Percentiles rank a stretch among this genome's conserved stretches.
Evolutionary conservation across 2,113 vertebrate species (phyloP).

Genomic region (Poeciliopsis turrubarensis): DNA sequence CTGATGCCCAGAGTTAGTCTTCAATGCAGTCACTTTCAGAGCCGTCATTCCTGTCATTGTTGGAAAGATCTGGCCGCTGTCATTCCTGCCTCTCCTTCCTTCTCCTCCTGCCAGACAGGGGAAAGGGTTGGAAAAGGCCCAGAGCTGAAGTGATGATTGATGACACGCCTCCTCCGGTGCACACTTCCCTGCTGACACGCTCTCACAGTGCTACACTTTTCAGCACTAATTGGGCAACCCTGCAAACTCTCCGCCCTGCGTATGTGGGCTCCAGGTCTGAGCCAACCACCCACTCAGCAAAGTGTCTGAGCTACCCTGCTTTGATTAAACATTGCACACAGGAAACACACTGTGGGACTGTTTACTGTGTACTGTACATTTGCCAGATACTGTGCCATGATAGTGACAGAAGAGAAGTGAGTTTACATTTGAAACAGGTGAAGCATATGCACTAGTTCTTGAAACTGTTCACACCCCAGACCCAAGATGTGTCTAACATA

Average conservation of each 20-base stretch:
- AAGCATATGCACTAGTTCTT: conserved; percentile 14
- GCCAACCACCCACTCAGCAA: conserved; percentile 68
- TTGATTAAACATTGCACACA: conserved; percentile 55
- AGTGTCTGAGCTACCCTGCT: conserved; percentile 45
- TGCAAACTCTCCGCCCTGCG: conserved; percentile 64
- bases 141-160: conserved; percentile 80
- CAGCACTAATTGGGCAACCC: conserved; percentile 81
- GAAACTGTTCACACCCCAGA: background rate
- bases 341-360: conserved; percentile 20
- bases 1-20: conserved; percentile 13
- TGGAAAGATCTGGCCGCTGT: conserved; percentile 51
- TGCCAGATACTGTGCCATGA: conserved; percentile 31
- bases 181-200: conserved; percentile 78
- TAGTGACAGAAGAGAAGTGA: conserved; percentile 39
- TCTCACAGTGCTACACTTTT: conserved; percentile 75
- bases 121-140: conserved; percentile 66
- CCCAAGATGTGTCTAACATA: too few species aligned
- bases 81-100: conserved; percentile 47
- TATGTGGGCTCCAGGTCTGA: conserved; percentile 56
- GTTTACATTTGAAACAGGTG: conserved; percentile 11
- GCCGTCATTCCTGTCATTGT: conserved; percentile 41
- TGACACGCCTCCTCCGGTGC: conserved; percentile 78
- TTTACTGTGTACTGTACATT: conserved; percentile 43
- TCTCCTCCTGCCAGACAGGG: conserved; percentile 63
- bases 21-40: conserved; percentile 19